Evolutionary conservation across 2,113 vertebrate species (phyloP).

Genomic region (Oceanodroma tethys): DNA sequence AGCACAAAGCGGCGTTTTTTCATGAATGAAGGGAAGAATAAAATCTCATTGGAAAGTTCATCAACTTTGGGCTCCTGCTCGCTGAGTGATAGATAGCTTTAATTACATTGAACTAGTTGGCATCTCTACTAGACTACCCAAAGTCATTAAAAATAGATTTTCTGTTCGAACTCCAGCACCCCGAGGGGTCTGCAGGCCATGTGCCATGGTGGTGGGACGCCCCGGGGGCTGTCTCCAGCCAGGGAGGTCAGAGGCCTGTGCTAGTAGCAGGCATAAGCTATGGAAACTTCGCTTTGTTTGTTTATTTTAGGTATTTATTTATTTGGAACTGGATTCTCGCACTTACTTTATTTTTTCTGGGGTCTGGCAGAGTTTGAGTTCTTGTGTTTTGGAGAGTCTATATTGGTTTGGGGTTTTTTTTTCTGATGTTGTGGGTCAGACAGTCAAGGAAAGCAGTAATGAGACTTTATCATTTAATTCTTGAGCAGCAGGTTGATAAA

Average conservation of each 20-base stretch:
- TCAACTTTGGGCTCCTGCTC: constrained; percentile 68
- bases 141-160: constrained; percentile 95
- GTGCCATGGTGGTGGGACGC: constrained; percentile 69
- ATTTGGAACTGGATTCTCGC: background rate
- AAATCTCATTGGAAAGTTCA: constrained; percentile 73
- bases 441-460: background rate
- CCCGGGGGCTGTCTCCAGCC: constrained; percentile 66
- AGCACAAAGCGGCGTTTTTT: background rate
- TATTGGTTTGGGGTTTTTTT: background rate
- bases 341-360: background rate
- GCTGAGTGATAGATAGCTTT: constrained; percentile 87
- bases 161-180: constrained; percentile 68
- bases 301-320: background rate
- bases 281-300: background rate
- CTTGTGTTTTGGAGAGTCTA: background rate
- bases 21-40: constrained; percentile 30
- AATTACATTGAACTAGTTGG: constrained; percentile 85
- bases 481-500: background rate
- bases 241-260: constrained; percentile 69
- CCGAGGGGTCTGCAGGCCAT: constrained; percentile 73
- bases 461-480: constrained; percentile 10
- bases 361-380: background rate
- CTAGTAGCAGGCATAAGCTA: constrained; percentile 59
- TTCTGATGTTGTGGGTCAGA: background rate
- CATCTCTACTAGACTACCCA: constrained; percentile 73